These are phyloP conservation scores for Brachyistius frenatus DNA, from an alignment of 2,113 vertebrate genomes.

Conservation along the genomic window DNA sequence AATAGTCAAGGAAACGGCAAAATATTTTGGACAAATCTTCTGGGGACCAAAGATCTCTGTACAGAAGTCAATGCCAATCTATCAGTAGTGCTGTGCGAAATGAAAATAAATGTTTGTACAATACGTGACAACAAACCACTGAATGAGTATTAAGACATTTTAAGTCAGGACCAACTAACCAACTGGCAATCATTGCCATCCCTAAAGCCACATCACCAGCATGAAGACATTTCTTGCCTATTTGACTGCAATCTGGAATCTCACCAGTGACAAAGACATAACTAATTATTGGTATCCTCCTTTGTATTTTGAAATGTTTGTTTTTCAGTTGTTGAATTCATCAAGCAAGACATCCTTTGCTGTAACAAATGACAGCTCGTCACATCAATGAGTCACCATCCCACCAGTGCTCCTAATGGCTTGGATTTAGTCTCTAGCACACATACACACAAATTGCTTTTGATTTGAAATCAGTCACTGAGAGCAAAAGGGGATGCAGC, in stretches of 20 bases:
- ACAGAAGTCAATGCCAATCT: neutral
- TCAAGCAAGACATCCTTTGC: neutral
- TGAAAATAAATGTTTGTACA: neutral
- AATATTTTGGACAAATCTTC: neutral
- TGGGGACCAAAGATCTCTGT: neutral
- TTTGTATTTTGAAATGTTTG: constrained; percentile 6
- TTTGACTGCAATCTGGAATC: neutral
- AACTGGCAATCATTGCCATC: neutral
- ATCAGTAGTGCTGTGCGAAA: neutral
- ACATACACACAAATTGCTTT: constrained; percentile 12
- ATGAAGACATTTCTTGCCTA: neutral
- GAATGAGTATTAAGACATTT: neutral
- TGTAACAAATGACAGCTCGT: constrained; percentile 35
- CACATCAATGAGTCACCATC: constrained; percentile 45
- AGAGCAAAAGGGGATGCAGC: neutral
- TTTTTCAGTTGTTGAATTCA: neutral
- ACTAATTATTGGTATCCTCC: neutral
- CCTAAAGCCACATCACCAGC: neutral
- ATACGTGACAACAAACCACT: neutral
- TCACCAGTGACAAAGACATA: neutral
- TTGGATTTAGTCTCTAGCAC: constrained; percentile 3
- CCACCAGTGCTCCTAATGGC: constrained; percentile 20
- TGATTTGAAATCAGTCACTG: constrained; percentile 41
- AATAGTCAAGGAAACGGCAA: neutral
- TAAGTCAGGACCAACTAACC: neutral